Percentiles rank a stretch among this genome's conserved stretches.
phyloP scores from a whole-genome alignment of 2,113 vertebrate species.

The Onychostruthus taczanowskii region DNA sequence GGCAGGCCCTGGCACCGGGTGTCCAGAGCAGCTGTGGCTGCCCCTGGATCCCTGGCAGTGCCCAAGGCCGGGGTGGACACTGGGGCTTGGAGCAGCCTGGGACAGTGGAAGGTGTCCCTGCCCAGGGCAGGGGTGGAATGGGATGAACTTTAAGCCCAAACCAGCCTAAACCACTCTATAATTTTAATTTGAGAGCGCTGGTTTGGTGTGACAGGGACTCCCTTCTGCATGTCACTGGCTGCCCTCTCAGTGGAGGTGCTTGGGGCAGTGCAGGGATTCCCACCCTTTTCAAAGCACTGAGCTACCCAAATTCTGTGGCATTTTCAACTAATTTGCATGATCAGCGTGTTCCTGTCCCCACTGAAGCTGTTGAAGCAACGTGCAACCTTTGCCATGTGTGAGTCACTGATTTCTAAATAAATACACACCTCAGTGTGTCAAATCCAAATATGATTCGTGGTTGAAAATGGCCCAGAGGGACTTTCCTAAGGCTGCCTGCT shows the following conservation, averaged over 20 bases:
- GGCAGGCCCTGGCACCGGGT: background rate
- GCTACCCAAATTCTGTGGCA: background rate
- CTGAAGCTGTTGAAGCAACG: background rate
- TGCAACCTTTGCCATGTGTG: background rate
- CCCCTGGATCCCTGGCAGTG: background rate
- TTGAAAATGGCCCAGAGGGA: background rate
- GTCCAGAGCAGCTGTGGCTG: background rate
- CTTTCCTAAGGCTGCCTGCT: background rate
- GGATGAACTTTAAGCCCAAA: background rate
- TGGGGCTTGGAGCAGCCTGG: background rate
- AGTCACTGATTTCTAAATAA: background rate
- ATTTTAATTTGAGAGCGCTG: background rate
- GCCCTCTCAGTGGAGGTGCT: background rate
- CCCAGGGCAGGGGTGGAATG: background rate
- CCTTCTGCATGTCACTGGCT: background rate
- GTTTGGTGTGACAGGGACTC: background rate
- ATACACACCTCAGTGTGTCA: background rate
- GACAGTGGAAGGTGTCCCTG: background rate
- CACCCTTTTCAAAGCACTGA: background rate
- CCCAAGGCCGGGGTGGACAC: background rate
- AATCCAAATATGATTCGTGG: background rate
- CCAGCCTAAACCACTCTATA: background rate
- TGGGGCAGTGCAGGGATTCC: background rate
- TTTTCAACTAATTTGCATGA: fast-evolving
- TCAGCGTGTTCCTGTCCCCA: background rate